Evolutionary conservation across 2,113 vertebrate genomes (phyloP).

Genomic region (Noturus placidus): DNA sequence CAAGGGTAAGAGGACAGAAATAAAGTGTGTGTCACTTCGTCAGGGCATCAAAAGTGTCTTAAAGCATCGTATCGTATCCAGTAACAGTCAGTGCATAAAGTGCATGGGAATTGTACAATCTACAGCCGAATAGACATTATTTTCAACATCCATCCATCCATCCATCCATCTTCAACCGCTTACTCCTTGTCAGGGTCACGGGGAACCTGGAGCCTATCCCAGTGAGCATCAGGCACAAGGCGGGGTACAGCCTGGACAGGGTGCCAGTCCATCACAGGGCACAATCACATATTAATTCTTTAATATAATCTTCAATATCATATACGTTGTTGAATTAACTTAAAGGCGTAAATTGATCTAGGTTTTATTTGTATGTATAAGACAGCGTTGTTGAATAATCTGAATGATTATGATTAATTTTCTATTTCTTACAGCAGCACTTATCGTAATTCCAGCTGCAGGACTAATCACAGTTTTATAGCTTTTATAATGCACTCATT

Average conservation of each 20-base stretch:
- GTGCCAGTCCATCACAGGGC: too few species aligned
- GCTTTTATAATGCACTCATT: neutral
- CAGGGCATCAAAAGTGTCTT: conserved; percentile 1
- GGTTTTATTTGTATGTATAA: neutral
- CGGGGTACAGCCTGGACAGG: too few species aligned
- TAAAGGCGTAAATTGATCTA: neutral
- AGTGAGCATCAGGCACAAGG: too few species aligned
- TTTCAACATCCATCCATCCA: too few species aligned
- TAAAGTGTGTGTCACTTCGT: neutral
- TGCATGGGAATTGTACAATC: neutral
- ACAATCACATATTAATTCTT: neutral
- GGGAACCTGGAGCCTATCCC: too few species aligned
- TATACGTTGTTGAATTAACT: neutral
- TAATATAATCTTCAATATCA: neutral
- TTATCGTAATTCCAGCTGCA: neutral
- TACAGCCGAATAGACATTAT: neutral
- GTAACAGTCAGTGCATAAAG: neutral
- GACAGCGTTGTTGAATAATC: neutral
- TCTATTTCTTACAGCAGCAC: neutral
- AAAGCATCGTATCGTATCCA: neutral
- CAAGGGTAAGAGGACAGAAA: neutral
- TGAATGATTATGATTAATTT: neutral
- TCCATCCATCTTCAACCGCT: too few species aligned
- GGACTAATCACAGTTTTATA: neutral
- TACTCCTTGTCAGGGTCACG: too few species aligned